Evolutionary conservation across 1,140 invertebrate species (phyloP).

Genomic region (Neuroterus valhalla): DNA sequence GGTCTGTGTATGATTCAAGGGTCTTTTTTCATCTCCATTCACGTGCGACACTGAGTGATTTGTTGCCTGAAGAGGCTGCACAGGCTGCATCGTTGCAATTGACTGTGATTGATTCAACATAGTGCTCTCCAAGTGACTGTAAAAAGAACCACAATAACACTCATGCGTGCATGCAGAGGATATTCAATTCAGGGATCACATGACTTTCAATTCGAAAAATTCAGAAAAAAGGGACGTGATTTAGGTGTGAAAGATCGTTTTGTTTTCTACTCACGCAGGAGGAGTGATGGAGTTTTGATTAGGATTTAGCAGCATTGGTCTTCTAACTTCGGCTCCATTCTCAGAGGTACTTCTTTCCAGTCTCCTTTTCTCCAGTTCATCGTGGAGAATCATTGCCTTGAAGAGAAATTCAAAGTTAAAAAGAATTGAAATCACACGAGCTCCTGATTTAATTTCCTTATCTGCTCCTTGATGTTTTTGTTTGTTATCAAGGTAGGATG

Average conservation of each 20-base stretch:
- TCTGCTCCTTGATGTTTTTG: not conserved
- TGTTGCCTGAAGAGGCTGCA: slow-evolving; percentile 62
- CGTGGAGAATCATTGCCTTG: slow-evolving; percentile 70
- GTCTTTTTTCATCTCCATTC: slow-evolving; percentile 82
- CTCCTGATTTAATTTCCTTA: not conserved
- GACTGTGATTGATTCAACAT: slow-evolving; percentile 57
- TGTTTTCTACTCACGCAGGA: slow-evolving; percentile 61
- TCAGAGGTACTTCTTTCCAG: slow-evolving; percentile 68
- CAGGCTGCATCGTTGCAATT: slow-evolving; percentile 55
- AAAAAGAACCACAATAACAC: slow-evolving; percentile 57
- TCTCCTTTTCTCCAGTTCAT: slow-evolving; percentile 68
- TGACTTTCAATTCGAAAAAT: not conserved
- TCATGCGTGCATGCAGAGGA: slow-evolving; percentile 53
- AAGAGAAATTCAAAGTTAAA: not conserved
- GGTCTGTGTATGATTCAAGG: slow-evolving; percentile 86
- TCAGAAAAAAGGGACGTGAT: slow-evolving; percentile 1
- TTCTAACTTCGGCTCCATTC: slow-evolving; percentile 64
- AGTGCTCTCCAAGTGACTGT: slow-evolving; percentile 66
- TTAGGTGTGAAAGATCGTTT: not conserved
- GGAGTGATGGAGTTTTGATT: slow-evolving; percentile 67
- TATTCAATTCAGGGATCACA: not conserved
- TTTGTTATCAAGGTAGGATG: no score
- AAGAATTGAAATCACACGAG: no score
- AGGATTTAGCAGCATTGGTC: slow-evolving; percentile 61
- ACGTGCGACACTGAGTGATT: slow-evolving; percentile 68